Evolutionary conservation across 2,888 invertebrate genomes (phyloP).

Genomic region (Philaethria dido): DNA sequence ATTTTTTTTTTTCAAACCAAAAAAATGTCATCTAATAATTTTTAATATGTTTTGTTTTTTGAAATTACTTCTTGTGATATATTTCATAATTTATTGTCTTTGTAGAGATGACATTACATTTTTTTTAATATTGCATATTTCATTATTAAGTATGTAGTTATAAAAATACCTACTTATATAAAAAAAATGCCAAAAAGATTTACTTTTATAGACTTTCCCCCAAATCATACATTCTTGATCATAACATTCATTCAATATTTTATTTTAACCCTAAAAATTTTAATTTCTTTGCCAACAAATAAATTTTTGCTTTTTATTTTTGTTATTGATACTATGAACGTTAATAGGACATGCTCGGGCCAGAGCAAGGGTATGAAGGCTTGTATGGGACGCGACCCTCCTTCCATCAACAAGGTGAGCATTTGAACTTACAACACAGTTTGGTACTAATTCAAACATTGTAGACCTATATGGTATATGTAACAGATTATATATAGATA

Average conservation of each 20-base stretch:
- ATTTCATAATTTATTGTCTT: too few species aligned
- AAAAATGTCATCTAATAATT: too few species aligned
- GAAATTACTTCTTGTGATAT: background rate
- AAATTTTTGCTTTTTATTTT: constrained; percentile 22
- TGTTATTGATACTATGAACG: constrained; percentile 53
- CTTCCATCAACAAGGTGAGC: constrained; percentile 94
- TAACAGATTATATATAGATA: constrained; percentile 33
- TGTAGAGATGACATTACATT: too few species aligned
- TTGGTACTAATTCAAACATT: constrained; percentile 57
- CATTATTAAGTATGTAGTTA: too few species aligned
- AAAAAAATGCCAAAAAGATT: too few species aligned
- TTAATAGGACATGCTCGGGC: constrained; percentile 93
- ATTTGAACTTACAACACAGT: constrained; percentile 47
- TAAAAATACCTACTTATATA: too few species aligned
- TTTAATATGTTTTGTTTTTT: too few species aligned
- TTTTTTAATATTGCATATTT: too few species aligned
- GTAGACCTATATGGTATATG: constrained; percentile 28
- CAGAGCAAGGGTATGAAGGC: constrained; percentile 96
- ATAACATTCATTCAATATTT: background rate
- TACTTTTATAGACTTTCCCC: too few species aligned
- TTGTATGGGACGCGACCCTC: constrained; percentile 96
- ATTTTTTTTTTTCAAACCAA: too few species aligned
- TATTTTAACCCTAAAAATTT: background rate
- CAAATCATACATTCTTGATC: too few species aligned
- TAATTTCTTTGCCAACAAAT: constrained; percentile 12